Evolutionary conservation across 1,140 invertebrate species (phyloP).

Genomic region (Stenopsyche tienmushanensis): DNA sequence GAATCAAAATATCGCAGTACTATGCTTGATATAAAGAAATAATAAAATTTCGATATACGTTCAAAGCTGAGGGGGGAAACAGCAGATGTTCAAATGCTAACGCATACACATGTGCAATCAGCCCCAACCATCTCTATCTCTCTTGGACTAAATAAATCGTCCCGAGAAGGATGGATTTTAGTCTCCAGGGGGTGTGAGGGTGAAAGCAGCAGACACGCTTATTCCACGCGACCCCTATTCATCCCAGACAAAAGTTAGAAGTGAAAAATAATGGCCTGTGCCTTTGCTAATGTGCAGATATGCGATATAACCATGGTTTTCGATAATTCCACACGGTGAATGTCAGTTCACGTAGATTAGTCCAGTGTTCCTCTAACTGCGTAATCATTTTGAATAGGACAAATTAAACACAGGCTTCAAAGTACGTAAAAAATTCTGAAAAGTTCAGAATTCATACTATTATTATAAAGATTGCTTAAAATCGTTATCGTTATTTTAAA

Average conservation of each 20-base stretch:
- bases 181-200: slow-evolving; percentile 18
- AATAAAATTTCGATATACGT: slow-evolving; percentile 36
- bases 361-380: neutral
- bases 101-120: slow-evolving; percentile 31
- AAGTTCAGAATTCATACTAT: no score
- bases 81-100: slow-evolving; percentile 35
- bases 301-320: slow-evolving; percentile 29
- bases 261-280: slow-evolving; percentile 33
- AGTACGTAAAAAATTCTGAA: no score
- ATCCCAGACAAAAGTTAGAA: slow-evolving; percentile 30
- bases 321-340: slow-evolving; percentile 30
- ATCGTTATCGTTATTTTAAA: no score
- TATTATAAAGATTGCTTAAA: no score
- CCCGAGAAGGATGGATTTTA: neutral
- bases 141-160: neutral
- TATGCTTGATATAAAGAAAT: slow-evolving; percentile 30
- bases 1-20: slow-evolving; percentile 3
- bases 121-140: slow-evolving; percentile 13
- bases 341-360: neutral
- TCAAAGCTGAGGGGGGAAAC: slow-evolving; percentile 26
- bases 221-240: slow-evolving; percentile 39
- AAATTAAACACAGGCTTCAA: no score
- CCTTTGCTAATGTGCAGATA: slow-evolving; percentile 39
- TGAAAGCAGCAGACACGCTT: slow-evolving; percentile 33
- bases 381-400: neutral